Evolutionary conservation across 2,797 vertebrate genomes (phyloP).

Genomic region (Acipenser oxyrinchus): DNA sequence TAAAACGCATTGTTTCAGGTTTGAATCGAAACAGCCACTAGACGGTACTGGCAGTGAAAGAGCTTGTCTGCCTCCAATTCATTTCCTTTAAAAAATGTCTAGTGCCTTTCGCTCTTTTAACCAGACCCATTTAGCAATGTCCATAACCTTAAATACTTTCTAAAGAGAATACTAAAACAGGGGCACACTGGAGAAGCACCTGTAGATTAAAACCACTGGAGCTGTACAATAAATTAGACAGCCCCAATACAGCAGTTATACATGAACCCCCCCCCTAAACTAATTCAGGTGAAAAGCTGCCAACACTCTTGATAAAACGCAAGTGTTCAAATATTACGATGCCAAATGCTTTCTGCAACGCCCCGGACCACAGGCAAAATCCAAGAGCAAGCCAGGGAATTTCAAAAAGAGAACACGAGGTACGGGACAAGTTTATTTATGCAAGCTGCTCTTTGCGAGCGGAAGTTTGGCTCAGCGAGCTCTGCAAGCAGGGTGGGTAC

Average conservation of each 20-base stretch:
- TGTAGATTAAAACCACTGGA: neutral
- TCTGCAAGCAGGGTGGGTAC: conserved; percentile 19
- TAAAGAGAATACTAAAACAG: too few species aligned
- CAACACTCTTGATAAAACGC: too few species aligned
- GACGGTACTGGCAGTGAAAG: neutral
- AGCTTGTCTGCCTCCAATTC: conserved; percentile 1
- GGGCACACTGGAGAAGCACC: neutral
- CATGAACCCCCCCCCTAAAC: too few species aligned
- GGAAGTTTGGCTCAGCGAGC: conserved; percentile 22
- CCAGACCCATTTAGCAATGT: too few species aligned
- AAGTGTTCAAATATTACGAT: too few species aligned
- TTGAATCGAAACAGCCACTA: neutral
- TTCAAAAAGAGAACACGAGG: conserved; percentile 24
- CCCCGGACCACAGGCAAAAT: neutral
- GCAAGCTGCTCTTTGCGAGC: conserved; percentile 15
- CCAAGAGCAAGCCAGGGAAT: conserved; percentile 20
- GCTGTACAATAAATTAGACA: neutral
- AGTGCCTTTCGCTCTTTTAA: neutral
- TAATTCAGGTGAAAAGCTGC: too few species aligned
- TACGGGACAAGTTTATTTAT: conserved; percentile 23
- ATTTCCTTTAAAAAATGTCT: neutral
- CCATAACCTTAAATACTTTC: too few species aligned
- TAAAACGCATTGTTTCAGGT: neutral
- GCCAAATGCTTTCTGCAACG: too few species aligned
- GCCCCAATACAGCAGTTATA: too few species aligned